Evolutionary conservation across 2,888 invertebrate species (phyloP).

Genomic region (Pseudococcus viburni): DNA sequence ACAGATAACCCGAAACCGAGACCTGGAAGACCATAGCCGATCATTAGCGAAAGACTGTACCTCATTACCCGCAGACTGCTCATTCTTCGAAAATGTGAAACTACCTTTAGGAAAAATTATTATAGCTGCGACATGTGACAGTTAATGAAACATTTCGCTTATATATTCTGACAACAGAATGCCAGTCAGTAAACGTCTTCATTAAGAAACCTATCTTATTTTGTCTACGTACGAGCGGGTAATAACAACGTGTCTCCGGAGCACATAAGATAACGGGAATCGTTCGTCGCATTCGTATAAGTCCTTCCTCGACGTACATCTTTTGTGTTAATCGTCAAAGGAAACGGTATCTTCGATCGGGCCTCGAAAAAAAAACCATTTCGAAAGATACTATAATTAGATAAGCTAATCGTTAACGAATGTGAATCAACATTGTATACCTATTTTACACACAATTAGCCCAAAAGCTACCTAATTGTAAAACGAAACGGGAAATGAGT

Average conservation of each 20-base stretch:
- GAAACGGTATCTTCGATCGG: slow-evolving; percentile 21
- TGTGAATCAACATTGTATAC: neutral
- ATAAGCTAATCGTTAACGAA: slow-evolving; percentile 61
- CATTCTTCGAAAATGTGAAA: slow-evolving; percentile 46
- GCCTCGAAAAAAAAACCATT: neutral
- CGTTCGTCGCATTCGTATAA: neutral
- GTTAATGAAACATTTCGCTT: slow-evolving; percentile 52
- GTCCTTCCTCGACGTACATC: neutral
- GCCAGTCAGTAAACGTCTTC: slow-evolving; percentile 46
- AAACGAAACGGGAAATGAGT: slow-evolving; percentile 64
- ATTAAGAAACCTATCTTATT: slow-evolving; percentile 45
- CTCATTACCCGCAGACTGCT: neutral
- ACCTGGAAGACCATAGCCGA: neutral
- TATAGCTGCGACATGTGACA: slow-evolving; percentile 47
- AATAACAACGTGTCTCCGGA: slow-evolving; percentile 29
- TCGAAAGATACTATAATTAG: slow-evolving; percentile 55
- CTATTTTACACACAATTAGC: slow-evolving; percentile 42
- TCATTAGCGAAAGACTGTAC: slow-evolving; percentile 11
- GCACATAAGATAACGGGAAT: slow-evolving; percentile 34
- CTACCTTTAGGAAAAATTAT: slow-evolving; percentile 41
- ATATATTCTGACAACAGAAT: slow-evolving; percentile 52
- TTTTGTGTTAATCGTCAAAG: slow-evolving; percentile 47
- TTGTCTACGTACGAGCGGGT: neutral
- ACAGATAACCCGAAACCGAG: neutral
- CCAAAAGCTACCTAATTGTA: slow-evolving; percentile 27